Evolutionary conservation across 2,113 vertebrate genomes (phyloP), one percentile per base, ranked within the genome.

Genomic region (Tachuris rubrigastra): DNA sequence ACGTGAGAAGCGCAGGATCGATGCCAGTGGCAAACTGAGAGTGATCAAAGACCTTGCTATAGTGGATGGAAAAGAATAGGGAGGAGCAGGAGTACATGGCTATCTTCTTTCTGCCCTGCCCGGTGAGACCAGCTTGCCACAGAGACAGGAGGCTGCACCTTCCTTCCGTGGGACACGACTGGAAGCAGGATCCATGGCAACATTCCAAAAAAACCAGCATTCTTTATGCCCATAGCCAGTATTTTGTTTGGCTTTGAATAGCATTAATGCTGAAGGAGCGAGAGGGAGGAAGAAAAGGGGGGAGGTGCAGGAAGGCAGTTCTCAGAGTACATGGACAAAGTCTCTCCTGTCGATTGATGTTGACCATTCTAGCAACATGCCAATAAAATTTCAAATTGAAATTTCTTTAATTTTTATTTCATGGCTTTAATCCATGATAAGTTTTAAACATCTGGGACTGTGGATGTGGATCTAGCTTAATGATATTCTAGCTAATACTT

Each of bases 1-100:
- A 97, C 98, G 99, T 1, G 99, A 99, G 98, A 98, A 99, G 96
- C 98, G 99, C 97, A 98, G 99, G 52, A 98, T 99, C 98, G 99
- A 99, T 96, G 99, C 99, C 96, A 98, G 99, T 60, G 99, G 99
- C 78, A 98, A 97, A 95, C 97, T 98, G 95, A 95, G 98, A 27
- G 99, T 99, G 96, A 98, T 99, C 86, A 98, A 99, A 96, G 99
- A 99, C 98, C 97, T 99, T 93, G 98, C 98, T 9, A 97, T 99
- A 96, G 98, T 99, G 83, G 98, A 98, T 82, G 98, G 96, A 91
- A 99, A 99, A 93, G 98, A 99, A 94, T 99, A 97, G 93, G 96
- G 47, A 77, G 39, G 16, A 62, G 84, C 52, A 24, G 65, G 71
- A 67, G 31, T 71, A 65, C 12, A 1, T 25, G 58, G 89, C 35